A percentile compares a stretch with the other conserved stretches of the same genome.
These are phyloP conservation scores for Phymatocera aterrima DNA, from an alignment of 2,888 invertebrate genomes.

Conservation along the genomic window DNA sequence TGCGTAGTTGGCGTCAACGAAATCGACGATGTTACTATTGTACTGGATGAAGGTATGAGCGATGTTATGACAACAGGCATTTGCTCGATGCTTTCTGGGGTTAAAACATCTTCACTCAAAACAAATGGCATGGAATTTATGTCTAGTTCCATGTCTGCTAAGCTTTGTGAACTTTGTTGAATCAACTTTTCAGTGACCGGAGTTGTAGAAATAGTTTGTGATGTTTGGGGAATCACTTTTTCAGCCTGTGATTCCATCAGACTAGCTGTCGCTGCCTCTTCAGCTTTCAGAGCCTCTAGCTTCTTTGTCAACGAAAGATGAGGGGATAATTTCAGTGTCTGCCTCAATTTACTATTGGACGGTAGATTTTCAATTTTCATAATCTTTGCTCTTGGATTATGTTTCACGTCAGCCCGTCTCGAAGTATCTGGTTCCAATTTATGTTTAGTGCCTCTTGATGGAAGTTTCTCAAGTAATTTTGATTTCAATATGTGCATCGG, in stretches of 20 bases:
- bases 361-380: slow-evolving; percentile 65
- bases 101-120: slow-evolving; percentile 82
- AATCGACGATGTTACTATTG: slow-evolving; percentile 52
- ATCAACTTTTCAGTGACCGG: slow-evolving; percentile 62
- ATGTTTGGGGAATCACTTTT: slow-evolving; percentile 50
- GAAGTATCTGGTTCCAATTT: slow-evolving; percentile 63
- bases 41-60: slow-evolving; percentile 57
- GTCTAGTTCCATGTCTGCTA: slow-evolving; percentile 77
- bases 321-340: slow-evolving; percentile 53
- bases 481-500: slow-evolving; percentile 70
- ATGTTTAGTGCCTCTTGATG: slow-evolving; percentile 65
- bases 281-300: slow-evolving; percentile 63
- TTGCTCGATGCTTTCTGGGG: slow-evolving; percentile 82
- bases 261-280: slow-evolving; percentile 57
- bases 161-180: slow-evolving; percentile 65
- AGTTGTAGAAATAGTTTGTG: slow-evolving; percentile 52
- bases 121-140: slow-evolving; percentile 88
- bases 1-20: slow-evolving; percentile 60
- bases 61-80: slow-evolving; percentile 80
- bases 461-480: slow-evolving; percentile 66
- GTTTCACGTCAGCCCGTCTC: slow-evolving; percentile 55
- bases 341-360: slow-evolving; percentile 57
- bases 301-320: slow-evolving; percentile 61
- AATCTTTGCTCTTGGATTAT: slow-evolving; percentile 61
- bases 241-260: slow-evolving; percentile 54